phyloP scores from a whole-genome alignment of 2,113 vertebrate species.

The Polyodon spathula region DNA sequence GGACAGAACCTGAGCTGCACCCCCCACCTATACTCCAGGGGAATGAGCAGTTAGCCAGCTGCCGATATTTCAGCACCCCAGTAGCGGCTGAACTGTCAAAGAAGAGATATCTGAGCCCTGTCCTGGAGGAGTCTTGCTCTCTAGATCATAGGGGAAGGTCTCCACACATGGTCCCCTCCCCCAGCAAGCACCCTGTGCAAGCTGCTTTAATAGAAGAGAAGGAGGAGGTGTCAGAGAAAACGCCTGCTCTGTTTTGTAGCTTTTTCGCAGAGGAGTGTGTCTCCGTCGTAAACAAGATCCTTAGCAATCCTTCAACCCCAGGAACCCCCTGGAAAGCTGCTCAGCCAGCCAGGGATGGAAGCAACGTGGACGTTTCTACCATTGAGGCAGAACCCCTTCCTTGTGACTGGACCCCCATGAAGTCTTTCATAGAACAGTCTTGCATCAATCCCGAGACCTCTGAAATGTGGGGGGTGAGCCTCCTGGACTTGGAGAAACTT shows the following conservation, averaged over 20 bases:
- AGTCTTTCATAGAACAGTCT: slow-evolving; percentile 1
- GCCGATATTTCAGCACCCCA: neutral
- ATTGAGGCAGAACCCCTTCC: slow-evolving; percentile 21
- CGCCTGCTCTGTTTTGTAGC: slow-evolving; percentile 5
- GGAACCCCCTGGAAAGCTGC: neutral
- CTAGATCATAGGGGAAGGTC: too few species aligned
- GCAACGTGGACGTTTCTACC: slow-evolving; percentile 5
- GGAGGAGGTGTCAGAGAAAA: neutral
- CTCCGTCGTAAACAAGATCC: slow-evolving; percentile 10
- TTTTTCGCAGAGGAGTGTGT: slow-evolving; percentile 20
- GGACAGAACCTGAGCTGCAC: too few species aligned
- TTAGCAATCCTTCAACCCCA: neutral
- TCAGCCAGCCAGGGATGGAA: neutral
- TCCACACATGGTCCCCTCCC: too few species aligned
- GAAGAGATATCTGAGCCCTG: slow-evolving; percentile 3
- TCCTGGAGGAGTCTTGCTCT: neutral
- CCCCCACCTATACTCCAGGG: neutral
- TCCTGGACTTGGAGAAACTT: slow-evolving; percentile 16
- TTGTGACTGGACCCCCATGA: neutral
- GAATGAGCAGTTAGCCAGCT: neutral
- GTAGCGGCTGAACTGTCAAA: neutral
- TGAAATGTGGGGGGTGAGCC: neutral
- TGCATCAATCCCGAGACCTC: neutral
- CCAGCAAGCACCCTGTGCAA: too few species aligned
- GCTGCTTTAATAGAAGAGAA: too few species aligned